These are phyloP conservation scores for Bufo gargarizans DNA, from an alignment of 2,113 vertebrate genomes.

Conservation along the genomic window DNA sequence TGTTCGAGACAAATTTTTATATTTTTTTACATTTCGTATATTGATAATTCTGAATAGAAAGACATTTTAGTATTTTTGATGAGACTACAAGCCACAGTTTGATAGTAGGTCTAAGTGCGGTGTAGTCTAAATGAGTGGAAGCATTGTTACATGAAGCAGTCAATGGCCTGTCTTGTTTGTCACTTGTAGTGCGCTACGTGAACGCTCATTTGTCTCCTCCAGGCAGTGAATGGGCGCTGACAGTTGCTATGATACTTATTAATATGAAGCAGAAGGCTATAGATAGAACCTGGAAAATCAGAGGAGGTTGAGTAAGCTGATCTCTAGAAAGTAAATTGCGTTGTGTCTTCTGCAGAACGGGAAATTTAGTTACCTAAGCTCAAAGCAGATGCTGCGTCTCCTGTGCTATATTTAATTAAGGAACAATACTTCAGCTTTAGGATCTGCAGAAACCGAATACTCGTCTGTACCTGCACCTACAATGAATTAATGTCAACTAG, in stretches of 20 bases:
- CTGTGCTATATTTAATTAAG: background rate
- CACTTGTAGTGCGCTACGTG: background rate
- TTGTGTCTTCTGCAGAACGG: background rate
- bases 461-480: background rate
- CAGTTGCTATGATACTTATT: constrained; percentile 42
- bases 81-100: background rate
- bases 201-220: background rate
- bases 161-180: background rate
- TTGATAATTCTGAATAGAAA: background rate
- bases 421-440: background rate
- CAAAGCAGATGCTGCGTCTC: background rate
- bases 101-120: background rate
- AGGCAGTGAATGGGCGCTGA: background rate
- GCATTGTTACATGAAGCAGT: background rate
- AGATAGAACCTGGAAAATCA: constrained; percentile 30
- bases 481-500: background rate
- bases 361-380: background rate
- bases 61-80: background rate
- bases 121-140: background rate
- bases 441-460: background rate
- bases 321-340: constrained; percentile 30
- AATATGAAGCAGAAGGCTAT: background rate
- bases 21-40: background rate
- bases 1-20: background rate
- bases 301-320: background rate